Percentiles rank a stretch among this genome's conserved stretches.
These are phyloP conservation scores for Bambusicola thoracicus DNA, from an alignment of 2,113 vertebrate genomes.

Conservation along the genomic window DNA sequence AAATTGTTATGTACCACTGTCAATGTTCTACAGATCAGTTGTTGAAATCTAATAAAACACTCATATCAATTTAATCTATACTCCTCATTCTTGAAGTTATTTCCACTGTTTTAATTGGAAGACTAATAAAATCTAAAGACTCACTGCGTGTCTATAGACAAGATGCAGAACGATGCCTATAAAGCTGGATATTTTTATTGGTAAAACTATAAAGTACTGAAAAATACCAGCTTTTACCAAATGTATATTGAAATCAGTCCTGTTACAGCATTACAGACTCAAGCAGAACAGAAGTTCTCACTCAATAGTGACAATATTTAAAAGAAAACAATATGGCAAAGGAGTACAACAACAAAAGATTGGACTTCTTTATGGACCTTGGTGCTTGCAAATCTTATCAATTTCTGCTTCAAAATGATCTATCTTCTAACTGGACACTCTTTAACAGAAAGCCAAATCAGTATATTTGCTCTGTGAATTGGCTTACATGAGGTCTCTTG, in stretches of 20 bases:
- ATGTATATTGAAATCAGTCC: not conserved
- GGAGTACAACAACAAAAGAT: not conserved
- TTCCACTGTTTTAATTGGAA: not conserved
- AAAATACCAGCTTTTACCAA: not conserved
- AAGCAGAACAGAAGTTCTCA: not conserved
- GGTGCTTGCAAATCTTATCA: not conserved
- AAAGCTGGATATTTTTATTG: not conserved
- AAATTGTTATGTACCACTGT: not conserved
- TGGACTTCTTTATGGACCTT: not conserved
- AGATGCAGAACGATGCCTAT: not conserved
- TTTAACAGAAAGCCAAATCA: not conserved
- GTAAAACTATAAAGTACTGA: not conserved
- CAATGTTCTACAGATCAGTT: not conserved
- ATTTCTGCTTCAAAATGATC: slow-evolving; percentile 15
- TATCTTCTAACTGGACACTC: not conserved
- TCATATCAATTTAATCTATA: not conserved
- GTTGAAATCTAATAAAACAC: not conserved
- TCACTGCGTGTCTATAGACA: not conserved
- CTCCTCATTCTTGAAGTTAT: not conserved
- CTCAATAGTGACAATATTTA: not conserved
- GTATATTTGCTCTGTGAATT: not conserved
- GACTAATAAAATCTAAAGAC: not conserved
- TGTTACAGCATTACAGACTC: not conserved
- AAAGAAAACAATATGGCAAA: not conserved
- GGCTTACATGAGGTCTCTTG: not conserved